These are phyloP conservation scores for Lepidochrysops patricia DNA, from an alignment of 2,888 invertebrate species.

Conservation along the genomic window DNA sequence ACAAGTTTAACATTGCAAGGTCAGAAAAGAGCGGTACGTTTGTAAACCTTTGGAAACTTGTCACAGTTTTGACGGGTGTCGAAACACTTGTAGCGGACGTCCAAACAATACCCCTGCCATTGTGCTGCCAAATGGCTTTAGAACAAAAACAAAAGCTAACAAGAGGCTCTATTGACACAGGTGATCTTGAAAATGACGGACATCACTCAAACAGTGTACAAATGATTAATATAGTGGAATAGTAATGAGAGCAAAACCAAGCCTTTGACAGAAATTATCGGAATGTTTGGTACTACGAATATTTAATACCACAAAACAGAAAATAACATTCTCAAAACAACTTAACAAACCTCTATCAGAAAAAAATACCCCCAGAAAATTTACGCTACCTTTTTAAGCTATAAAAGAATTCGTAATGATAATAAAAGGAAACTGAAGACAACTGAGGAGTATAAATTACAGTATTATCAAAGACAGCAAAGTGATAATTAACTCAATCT, in stretches of 20 bases:
- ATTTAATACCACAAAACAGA: background rate
- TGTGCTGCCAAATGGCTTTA: constrained; percentile 46
- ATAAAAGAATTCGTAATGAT: background rate
- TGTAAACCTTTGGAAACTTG: constrained; percentile 49
- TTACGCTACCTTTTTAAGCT: background rate
- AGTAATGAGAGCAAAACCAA: background rate
- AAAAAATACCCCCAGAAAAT: no score
- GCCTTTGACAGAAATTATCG: background rate
- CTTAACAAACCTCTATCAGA: no score
- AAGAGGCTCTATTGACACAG: constrained; percentile 53
- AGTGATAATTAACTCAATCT: constrained; percentile 33
- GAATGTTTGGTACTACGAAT: background rate
- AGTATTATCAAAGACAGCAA: constrained; percentile 19
- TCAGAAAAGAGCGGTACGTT: constrained; percentile 33
- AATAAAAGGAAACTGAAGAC: background rate
- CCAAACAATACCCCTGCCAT: constrained; percentile 50
- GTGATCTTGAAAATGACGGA: constrained; percentile 51
- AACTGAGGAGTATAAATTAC: background rate
- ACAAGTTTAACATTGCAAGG: constrained; percentile 32
- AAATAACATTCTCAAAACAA: no score
- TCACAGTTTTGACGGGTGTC: constrained; percentile 60
- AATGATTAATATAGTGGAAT: constrained; percentile 52
- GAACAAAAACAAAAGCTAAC: constrained; percentile 57
- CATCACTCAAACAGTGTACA: constrained; percentile 38
- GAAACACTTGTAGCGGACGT: constrained; percentile 53